Evolutionary conservation across 2,888 invertebrate species (phyloP).

Genomic region (Aleiodes testaceus): DNA sequence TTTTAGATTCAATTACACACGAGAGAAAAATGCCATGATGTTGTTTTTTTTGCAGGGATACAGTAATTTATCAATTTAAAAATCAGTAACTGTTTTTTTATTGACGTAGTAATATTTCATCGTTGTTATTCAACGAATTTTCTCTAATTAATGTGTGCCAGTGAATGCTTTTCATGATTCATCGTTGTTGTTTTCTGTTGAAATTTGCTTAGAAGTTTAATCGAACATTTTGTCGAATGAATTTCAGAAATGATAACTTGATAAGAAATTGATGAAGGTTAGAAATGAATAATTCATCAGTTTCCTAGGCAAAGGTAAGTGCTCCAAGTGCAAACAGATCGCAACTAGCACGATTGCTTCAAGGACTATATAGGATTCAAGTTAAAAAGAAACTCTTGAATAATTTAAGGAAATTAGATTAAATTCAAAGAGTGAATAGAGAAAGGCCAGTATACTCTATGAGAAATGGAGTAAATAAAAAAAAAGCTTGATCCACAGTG

Average conservation of each 20-base stretch:
- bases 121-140: background rate
- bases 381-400: background rate
- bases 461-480: background rate
- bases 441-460: conserved; percentile 4
- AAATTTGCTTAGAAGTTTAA: too few relatives aligned
- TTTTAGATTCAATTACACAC: too few relatives aligned
- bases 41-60: too few relatives aligned
- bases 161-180: background rate
- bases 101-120: too few relatives aligned
- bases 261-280: conserved; percentile 4
- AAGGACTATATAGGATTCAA: background rate
- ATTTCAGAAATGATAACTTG: conserved; percentile 1
- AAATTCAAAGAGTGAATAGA: background rate
- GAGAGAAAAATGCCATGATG: too few relatives aligned
- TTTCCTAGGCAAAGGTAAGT: conserved; percentile 38
- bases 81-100: too few relatives aligned
- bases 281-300: background rate
- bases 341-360: background rate
- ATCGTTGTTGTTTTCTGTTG: background rate
- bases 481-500: background rate
- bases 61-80: too few relatives aligned
- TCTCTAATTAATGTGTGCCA: background rate
- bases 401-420: background rate
- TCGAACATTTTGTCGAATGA: background rate
- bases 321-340: conserved; percentile 24